Conservation (phyloP, 2,113 vertebrate genomes). For the Bucco capensis region DNA sequence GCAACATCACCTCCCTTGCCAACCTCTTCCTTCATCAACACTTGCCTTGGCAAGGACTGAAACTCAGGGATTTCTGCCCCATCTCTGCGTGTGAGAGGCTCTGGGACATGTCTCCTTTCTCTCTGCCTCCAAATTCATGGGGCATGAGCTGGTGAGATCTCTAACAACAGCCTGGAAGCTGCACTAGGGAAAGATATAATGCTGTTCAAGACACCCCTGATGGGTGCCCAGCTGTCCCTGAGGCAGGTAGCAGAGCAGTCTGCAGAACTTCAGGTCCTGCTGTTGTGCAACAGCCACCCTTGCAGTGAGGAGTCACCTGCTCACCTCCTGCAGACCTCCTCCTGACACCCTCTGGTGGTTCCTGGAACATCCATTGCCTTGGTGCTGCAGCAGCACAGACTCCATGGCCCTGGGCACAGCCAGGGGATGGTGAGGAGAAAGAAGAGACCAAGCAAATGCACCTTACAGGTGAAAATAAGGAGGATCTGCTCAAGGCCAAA, state of each 20-base stretch:
- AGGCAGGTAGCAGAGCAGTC: neutral
- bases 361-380: neutral
- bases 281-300: neutral
- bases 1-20: neutral
- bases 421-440: neutral
- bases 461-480: neutral
- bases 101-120: neutral
- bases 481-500: neutral
- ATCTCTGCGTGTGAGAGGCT: neutral
- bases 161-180: neutral
- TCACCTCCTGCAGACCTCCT: neutral
- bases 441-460: neutral
- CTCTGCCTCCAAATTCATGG: neutral
- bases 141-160: neutral
- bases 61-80: neutral
- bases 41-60: neutral
- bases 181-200: neutral
- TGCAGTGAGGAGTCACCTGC: neutral
- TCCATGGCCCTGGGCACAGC: neutral
- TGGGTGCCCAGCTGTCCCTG: neutral
- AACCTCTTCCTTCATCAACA: neutral
- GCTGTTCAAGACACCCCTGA: neutral
- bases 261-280: neutral
- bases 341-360: neutral
- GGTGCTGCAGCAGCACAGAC: neutral